A percentile compares a stretch with the other conserved stretches of the same genome.
These are phyloP conservation scores for Agrochola circellaris DNA, from an alignment of 2,888 invertebrate species.

Conservation along the genomic window DNA sequence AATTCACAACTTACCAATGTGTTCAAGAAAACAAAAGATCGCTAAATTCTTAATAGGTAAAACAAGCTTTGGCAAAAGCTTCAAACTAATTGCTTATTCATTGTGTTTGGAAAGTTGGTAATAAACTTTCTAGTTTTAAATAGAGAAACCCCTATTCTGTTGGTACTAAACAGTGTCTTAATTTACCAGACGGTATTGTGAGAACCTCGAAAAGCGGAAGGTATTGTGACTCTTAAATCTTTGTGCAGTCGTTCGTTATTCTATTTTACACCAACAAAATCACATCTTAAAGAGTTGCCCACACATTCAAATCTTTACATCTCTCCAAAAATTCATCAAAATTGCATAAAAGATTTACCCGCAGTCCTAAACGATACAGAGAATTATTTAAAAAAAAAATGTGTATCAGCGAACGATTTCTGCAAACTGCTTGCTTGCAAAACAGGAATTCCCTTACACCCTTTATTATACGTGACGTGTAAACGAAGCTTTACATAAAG, in stretches of 20 bases:
- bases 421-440: not conserved
- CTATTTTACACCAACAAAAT: not conserved
- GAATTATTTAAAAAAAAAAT: no score
- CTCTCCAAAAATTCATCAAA: not conserved
- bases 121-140: slow-evolving; percentile 52
- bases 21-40: slow-evolving; percentile 23
- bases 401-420: not conserved
- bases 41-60: slow-evolving; percentile 21
- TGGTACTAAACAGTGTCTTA: slow-evolving; percentile 20
- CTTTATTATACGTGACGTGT: slow-evolving; percentile 3
- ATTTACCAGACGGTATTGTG: slow-evolving; percentile 6
- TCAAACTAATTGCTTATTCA: slow-evolving; percentile 47
- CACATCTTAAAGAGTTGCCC: not conserved
- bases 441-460: not conserved
- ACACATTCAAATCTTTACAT: not conserved
- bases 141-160: slow-evolving; percentile 36
- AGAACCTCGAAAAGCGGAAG: not conserved
- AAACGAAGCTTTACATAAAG: slow-evolving; percentile 25
- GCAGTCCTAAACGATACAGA: not conserved
- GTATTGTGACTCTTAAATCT: not conserved
- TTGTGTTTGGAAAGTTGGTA: slow-evolving; percentile 52
- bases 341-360: not conserved
- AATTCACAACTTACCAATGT: slow-evolving; percentile 1
- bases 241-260: not conserved
- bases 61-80: slow-evolving; percentile 40